Evolutionary conservation across 2,888 invertebrate species (phyloP).

Genomic region (Volucella inflata): DNA sequence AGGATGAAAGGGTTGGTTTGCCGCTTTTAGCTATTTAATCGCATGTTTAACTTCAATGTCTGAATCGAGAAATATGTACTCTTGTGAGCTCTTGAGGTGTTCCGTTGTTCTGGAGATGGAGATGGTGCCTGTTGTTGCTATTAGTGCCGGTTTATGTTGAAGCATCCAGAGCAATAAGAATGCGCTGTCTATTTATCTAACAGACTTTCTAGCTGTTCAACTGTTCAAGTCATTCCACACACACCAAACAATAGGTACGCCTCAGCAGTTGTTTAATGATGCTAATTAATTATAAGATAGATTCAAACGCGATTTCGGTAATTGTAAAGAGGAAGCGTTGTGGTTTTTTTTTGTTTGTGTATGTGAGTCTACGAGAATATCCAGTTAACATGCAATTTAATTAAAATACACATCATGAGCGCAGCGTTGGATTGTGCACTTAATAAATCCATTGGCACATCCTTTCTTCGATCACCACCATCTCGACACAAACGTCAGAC

Average conservation of each 20-base stretch:
- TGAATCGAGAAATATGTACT: conserved; percentile 50
- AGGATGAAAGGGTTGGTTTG: conserved; percentile 40
- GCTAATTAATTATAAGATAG: conserved; percentile 50
- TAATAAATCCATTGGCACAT: conserved; percentile 71
- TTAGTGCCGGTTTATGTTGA: conserved; percentile 59
- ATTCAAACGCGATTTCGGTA: conserved; percentile 61
- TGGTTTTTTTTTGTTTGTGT: neutral
- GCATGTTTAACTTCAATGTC: conserved; percentile 65
- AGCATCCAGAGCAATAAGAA: conserved; percentile 72
- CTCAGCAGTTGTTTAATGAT: conserved; percentile 57
- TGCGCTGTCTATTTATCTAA: conserved; percentile 56
- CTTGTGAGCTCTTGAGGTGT: conserved; percentile 43
- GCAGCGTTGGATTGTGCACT: conserved; percentile 30
- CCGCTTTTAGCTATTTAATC: conserved; percentile 59
- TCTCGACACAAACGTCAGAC: conserved; percentile 28
- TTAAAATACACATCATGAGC: conserved; percentile 33
- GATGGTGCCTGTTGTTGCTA: neutral
- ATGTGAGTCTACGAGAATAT: conserved; percentile 11
- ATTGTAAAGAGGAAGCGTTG: conserved; percentile 37
- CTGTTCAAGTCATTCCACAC: conserved; percentile 63
- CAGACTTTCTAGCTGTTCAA: conserved; percentile 71
- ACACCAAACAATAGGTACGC: conserved; percentile 56
- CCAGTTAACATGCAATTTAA: conserved; percentile 44
- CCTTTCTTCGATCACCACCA: conserved; percentile 57
- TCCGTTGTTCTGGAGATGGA: conserved; percentile 60